phyloP scores from a whole-genome alignment of 2,113 vertebrate species.

The Opisthocomus hoazin region DNA sequence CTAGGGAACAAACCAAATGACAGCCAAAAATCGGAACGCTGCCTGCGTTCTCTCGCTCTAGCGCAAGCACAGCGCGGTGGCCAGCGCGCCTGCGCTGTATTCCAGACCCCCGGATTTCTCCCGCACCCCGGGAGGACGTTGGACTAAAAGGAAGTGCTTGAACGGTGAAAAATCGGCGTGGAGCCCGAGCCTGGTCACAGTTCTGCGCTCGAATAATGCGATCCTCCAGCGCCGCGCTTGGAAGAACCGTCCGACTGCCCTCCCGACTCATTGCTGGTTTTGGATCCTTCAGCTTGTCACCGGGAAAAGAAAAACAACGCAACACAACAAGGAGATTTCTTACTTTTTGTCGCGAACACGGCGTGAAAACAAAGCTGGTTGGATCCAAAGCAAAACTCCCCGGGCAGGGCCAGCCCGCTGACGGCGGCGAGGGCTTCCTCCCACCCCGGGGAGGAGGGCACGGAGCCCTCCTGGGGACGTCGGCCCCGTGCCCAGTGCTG shows the following conservation, averaged over 20 bases:
- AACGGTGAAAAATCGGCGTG: rapidly evolving
- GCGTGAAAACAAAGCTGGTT: neutral
- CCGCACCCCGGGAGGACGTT: neutral
- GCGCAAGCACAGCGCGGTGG: rapidly evolving
- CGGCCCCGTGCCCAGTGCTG: neutral
- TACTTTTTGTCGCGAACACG: neutral
- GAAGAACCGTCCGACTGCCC: neutral
- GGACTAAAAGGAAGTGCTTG: neutral
- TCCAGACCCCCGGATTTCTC: neutral
- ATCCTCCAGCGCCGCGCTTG: neutral
- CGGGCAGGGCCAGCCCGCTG: neutral
- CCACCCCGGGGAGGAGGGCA: neutral
- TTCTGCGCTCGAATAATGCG: conserved; percentile 35
- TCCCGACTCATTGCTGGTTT: conserved; percentile 11
- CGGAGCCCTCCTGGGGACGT: rapidly evolving
- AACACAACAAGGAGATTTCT: neutral
- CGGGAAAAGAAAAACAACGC: neutral
- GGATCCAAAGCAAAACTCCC: neutral
- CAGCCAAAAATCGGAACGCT: neutral
- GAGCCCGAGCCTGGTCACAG: conserved; percentile 22
- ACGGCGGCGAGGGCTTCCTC: neutral
- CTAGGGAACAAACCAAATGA: neutral
- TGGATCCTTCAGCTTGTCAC: conserved; percentile 29
- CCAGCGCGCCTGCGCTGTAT: rapidly evolving
- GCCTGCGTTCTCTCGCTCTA: rapidly evolving